Evolutionary conservation across 2,113 vertebrate species (phyloP).

Genomic region (Elgaria multicarinata): DNA sequence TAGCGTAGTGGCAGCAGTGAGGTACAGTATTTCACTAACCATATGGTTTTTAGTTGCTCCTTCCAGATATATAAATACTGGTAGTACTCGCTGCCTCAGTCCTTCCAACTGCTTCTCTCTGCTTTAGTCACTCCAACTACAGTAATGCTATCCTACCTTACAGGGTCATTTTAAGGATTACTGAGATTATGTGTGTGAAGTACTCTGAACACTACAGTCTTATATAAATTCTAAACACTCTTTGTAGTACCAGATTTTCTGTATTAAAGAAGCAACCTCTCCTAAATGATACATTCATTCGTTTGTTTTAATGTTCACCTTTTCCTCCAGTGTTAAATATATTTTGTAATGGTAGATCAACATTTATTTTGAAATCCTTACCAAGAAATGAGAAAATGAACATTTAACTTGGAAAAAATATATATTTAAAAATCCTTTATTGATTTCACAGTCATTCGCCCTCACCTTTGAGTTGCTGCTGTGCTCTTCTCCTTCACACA

Average conservation of each 20-base stretch:
- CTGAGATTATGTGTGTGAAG: neutral
- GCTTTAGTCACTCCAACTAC: too few relatives aligned
- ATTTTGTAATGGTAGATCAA: neutral
- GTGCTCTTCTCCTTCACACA: constrained; percentile 37
- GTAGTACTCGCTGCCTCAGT: too few relatives aligned
- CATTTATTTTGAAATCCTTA: neutral
- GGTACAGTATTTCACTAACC: neutral
- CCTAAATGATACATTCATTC: neutral
- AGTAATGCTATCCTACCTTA: neutral
- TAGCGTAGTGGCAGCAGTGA: neutral
- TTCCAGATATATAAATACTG: neutral
- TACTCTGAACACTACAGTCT: neutral
- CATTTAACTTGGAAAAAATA: constrained; percentile 26
- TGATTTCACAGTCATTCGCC: neutral
- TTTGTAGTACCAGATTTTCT: neutral
- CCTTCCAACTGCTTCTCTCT: too few relatives aligned
- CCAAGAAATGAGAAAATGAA: constrained; percentile 17
- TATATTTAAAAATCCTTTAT: neutral
- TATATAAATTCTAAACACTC: neutral
- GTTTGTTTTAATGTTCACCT: neutral
- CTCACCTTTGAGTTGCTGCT: constrained; percentile 31
- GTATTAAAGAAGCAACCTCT: neutral
- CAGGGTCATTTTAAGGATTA: neutral
- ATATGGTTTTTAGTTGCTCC: neutral
- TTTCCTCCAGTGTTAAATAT: neutral